These are phyloP conservation scores for Sarcophaga carnaria DNA, from an alignment of 2,888 invertebrate genomes.

Conservation along the genomic window DNA sequence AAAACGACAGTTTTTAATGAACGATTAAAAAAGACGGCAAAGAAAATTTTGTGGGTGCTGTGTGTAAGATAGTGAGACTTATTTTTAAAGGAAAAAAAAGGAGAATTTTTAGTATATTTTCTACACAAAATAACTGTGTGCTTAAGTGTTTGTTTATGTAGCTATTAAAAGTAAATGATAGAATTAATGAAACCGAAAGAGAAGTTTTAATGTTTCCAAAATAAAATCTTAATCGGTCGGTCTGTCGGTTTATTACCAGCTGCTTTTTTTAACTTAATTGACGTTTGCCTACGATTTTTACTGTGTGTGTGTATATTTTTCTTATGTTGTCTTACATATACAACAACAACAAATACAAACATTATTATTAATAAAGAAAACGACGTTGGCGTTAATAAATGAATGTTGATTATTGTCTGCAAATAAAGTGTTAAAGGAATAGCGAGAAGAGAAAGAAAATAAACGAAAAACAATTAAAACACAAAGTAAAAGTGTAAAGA, in stretches of 20 bases:
- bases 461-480: constrained; percentile 7
- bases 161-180: neutral
- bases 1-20: constrained; percentile 55
- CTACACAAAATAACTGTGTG: constrained; percentile 49
- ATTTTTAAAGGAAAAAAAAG: constrained; percentile 37
- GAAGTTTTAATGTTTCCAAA: neutral
- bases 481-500: constrained; percentile 9
- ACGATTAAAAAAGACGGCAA: constrained; percentile 44
- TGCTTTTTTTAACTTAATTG: constrained; percentile 28
- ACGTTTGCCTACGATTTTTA: constrained; percentile 22
- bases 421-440: constrained; percentile 32
- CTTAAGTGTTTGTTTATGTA: neutral
- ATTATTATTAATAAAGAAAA: neutral
- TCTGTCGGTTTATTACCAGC: constrained; percentile 14
- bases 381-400: constrained; percentile 53
- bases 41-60: constrained; percentile 49
- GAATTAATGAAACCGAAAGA: neutral
- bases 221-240: neutral
- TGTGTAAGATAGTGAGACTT: neutral
- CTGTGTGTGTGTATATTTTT: neutral
- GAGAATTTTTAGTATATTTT: constrained; percentile 41
- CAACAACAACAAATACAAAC: neutral
- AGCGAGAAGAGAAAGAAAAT: constrained; percentile 13
- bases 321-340: constrained; percentile 27
- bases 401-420: constrained; percentile 41